phyloP scores from a whole-genome alignment of 2,797 vertebrate genomes.

The Sandelia bainsii region DNA sequence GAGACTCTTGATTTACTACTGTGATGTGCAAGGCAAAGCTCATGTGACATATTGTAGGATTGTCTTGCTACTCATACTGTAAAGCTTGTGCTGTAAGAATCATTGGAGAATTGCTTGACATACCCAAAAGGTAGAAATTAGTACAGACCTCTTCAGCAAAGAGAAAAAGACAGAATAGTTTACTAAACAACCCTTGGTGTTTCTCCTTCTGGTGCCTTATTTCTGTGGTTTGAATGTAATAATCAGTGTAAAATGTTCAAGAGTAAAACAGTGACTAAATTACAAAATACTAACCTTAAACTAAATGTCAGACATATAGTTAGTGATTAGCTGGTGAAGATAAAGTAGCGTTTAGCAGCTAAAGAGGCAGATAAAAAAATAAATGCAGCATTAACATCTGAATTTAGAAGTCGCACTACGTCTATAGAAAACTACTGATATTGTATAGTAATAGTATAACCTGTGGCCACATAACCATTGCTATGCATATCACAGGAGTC shows the following conservation, averaged over 20 bases:
- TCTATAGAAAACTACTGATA: neutral
- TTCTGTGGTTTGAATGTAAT: too few species aligned
- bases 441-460: neutral
- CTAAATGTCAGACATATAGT: neutral
- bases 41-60: constrained; percentile 1
- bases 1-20: constrained; percentile 37
- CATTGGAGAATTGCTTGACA: neutral
- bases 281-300: neutral
- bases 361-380: neutral
- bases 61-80: neutral
- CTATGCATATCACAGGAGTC: constrained; percentile 10
- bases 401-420: neutral
- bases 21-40: constrained; percentile 33
- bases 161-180: neutral
- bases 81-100: neutral
- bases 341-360: neutral
- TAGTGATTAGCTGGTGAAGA: neutral
- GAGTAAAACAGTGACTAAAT: too few species aligned
- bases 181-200: too few species aligned
- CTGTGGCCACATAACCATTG: neutral
- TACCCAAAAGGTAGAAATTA: neutral
- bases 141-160: neutral
- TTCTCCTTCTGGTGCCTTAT: too few species aligned
- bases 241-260: too few species aligned
- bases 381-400: too few species aligned